These are phyloP conservation scores for fruit fly (Drosophila melanogaster) DNA, from an alignment of 1,140 invertebrate genomes.

Conservation along the genomic window Release_6_plus_ISO1_MT NT_037436.4:616501-617000, in stretches of 20 bases:
- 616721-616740: slow-evolving; percentile 55
- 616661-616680: slow-evolving; percentile 62
- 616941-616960: not conserved
- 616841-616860: slow-evolving; percentile 30
- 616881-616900: slow-evolving; percentile 62
- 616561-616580: slow-evolving; percentile 72
- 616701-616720: slow-evolving; percentile 1
- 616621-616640: slow-evolving; percentile 32
- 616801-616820: slow-evolving; percentile 56
- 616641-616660: slow-evolving; percentile 77
- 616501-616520: not conserved
- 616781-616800: slow-evolving; percentile 43
- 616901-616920: slow-evolving; percentile 51
- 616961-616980: slow-evolving; percentile 52
- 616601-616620: slow-evolving; percentile 69
- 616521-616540: slow-evolving; percentile 25
- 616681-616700: slow-evolving; percentile 5
- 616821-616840: slow-evolving; percentile 20
- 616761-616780: slow-evolving; percentile 8
- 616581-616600: slow-evolving; percentile 77
- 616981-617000: slow-evolving; percentile 76
- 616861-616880: slow-evolving; percentile 69
- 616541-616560: slow-evolving; percentile 79
- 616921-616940: slow-evolving; percentile 70
- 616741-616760: slow-evolving; percentile 64